phyloP scores from a whole-genome alignment of 2,113 vertebrate species.

The Arvicanthis niloticus region DNA sequence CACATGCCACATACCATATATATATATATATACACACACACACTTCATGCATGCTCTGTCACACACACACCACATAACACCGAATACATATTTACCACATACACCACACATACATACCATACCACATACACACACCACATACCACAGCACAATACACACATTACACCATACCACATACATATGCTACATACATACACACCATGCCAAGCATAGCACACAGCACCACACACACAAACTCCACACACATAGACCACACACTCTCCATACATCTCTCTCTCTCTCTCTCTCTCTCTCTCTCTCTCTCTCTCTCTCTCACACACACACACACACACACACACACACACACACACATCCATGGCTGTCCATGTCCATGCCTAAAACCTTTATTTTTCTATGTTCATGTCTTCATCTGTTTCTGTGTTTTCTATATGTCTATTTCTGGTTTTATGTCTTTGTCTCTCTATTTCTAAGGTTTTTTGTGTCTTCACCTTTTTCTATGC shows the following conservation, averaged over 20 bases:
- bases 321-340: neutral
- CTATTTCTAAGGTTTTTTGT: neutral
- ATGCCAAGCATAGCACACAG: neutral
- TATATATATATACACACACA: too few relatives aligned
- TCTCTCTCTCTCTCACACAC: too few relatives aligned
- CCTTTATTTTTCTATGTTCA: neutral
- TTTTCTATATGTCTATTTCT: neutral
- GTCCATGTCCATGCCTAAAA: neutral
- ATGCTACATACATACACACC: neutral
- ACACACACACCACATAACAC: neutral
- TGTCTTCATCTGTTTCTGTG: neutral
- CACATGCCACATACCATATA: neutral
- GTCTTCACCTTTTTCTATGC: neutral
- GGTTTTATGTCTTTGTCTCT: neutral
- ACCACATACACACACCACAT: too few relatives aligned
- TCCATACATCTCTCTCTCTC: neutral
- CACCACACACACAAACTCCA: neutral
- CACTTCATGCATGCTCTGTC: too few relatives aligned
- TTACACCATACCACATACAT: neutral
- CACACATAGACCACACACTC: neutral
- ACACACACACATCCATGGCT: neutral
- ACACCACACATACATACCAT: neutral
- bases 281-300: too few relatives aligned
- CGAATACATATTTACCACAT: too few relatives aligned
- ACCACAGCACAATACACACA: neutral